Base-by-base conservation (phyloP, 2,113 vertebrate species). In the Silurus asotus region DNA sequence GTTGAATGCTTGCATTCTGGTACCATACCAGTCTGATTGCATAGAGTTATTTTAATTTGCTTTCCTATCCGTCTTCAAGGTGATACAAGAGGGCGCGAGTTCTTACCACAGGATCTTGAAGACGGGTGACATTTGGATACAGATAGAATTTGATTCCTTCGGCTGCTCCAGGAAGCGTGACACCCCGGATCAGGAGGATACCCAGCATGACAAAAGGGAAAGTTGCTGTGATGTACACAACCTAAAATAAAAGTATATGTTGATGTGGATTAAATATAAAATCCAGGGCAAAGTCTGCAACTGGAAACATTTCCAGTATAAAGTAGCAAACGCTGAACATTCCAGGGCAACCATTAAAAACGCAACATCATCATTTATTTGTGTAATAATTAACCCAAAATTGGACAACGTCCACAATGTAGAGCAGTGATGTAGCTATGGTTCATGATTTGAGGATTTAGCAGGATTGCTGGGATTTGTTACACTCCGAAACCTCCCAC, bases 141-240 rank as follows among this genome's bases (percentile, higher is more conserved):
- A 99, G 95, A 90, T 99, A 99, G 94, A 99, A 99, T 91, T 96
- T 98, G 95, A 99, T 99, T 91, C 98, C 98, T 55, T 93, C 95
- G 11, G 95, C 88, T 45, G 98, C 98, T 28, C 98, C 98, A 1
- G 98, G 98, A 88, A 99, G 93, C 0, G 98, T 99, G 89, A 99
- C 96, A 0, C 98, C 98, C 20, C 98, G 97, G 84, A 99, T 95
- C 91, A 99, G 93, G 37, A 99, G 94, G 84, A 99, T 95, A 83
- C 98, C 95, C 55, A 99, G 96, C 98, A 99, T 99, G 89, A 98
- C 80, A 14, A 99, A 99, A 0, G 98, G 98, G 92, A 99, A 99
- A 0, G 98, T 99, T 89, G 98, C 98, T 0, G 98, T 99, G 94
- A 99, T 94, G 93, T 99, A 99, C 62, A 99, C 98, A 11, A 96